These are phyloP conservation scores for Hypomecis punctinalis DNA, from an alignment of 2,888 invertebrate genomes.

Conservation along the genomic window DNA sequence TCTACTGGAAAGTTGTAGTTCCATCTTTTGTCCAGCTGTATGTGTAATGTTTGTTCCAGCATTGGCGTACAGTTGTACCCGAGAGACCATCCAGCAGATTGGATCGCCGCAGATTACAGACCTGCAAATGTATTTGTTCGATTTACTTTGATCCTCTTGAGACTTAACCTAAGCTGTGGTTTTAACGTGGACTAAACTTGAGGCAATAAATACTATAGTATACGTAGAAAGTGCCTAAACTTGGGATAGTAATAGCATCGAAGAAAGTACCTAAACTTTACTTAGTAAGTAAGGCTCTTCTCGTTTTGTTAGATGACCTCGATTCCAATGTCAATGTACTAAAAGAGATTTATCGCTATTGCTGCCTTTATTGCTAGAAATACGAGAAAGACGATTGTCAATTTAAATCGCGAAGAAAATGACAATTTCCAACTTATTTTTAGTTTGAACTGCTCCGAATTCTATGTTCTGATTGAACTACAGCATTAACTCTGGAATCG, in stretches of 20 bases:
- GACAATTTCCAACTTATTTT: no score
- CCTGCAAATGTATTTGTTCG: conserved; percentile 14
- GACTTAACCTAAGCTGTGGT: conserved; percentile 4
- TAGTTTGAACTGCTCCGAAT: no score
- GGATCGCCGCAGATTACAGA: conserved; percentile 21
- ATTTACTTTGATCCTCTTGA: conserved; percentile 16
- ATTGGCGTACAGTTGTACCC: conserved; percentile 14
- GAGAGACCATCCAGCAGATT: conserved; percentile 17
- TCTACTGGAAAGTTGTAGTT: not conserved
- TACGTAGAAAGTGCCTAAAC: no score
- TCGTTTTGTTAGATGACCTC: no score
- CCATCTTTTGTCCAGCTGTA: not conserved
- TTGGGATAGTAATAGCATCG: no score
- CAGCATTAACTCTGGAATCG: no score
- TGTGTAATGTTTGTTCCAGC: not conserved
- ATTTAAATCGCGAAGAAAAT: no score
- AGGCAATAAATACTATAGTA: conserved; percentile 1
- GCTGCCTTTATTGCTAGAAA: no score
- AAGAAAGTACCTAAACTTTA: not conserved
- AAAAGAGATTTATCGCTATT: no score
- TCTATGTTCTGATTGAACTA: no score
- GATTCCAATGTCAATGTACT: no score
- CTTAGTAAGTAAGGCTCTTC: not conserved
- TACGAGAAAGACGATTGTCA: no score
- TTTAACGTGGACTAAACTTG: not conserved